Conservation (phyloP, 2,797 vertebrate species). For the Numenius phaeopus region DNA sequence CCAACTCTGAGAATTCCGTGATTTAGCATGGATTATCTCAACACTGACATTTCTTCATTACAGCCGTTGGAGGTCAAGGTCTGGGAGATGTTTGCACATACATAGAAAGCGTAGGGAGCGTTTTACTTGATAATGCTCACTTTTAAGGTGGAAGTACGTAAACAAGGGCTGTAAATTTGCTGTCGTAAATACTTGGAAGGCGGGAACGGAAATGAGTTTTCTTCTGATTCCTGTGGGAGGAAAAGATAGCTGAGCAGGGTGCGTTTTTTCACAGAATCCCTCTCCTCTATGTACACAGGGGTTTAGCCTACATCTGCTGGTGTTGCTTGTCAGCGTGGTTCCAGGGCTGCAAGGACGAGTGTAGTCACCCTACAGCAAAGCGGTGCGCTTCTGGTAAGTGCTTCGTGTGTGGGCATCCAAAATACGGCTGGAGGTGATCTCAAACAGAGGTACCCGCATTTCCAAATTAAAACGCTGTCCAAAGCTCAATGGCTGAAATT, state of each 20-base stretch:
- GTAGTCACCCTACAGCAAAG: fast-evolving
- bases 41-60: not conserved
- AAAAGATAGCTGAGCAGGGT: not conserved
- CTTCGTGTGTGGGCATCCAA: not conserved
- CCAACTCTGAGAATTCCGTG: too few relatives aligned
- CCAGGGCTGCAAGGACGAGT: not conserved
- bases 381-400: fast-evolving
- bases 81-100: not conserved
- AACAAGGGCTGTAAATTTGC: not conserved
- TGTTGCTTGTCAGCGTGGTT: not conserved
- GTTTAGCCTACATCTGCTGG: not conserved
- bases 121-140: not conserved
- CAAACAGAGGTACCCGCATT: not conserved
- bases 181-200: not conserved
- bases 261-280: not conserved
- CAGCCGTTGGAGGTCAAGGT: not conserved
- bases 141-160: fast-evolving
- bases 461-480: not conserved
- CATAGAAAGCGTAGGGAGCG: not conserved
- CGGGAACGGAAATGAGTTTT: fast-evolving
- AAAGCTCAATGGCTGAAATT: not conserved
- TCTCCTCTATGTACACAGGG: not conserved
- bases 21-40: not conserved
- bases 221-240: not conserved
- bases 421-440: not conserved